Evolutionary conservation across 2,888 invertebrate genomes (phyloP), one percentile per base, ranked within the genome.

Genomic region (Cephus spinipes): DNA sequence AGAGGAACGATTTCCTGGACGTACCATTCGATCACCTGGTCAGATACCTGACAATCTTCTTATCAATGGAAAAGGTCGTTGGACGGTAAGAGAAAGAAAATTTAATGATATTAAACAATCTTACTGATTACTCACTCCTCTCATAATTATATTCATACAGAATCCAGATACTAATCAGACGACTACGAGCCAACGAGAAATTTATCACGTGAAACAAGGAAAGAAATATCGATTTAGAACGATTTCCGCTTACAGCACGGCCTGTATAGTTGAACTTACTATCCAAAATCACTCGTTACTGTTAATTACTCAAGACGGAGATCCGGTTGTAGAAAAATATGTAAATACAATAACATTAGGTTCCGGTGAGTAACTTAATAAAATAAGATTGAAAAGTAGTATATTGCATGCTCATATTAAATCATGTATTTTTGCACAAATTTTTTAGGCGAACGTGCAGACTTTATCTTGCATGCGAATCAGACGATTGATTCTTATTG

Each of bases 381-480:
- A 9, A 9, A 0, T 11, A 34, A 34, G 34, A 1, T 34, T 76
- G 77, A 31, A 73, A 35, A 35, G 2, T 35, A 35, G 11, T 35
- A 35, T 35, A 2, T 11, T 35, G 11, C 34, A 1, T 34, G 34
- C 11, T 34, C 34, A 34, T 11, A 34, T 34, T 34, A 11, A 34
- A 35, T 35, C 35, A 12, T 35, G 35, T 35, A 11, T 35, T 23
- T 69, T n/a, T 23, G 12, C 11, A 34, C 34, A 11, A 34, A 34
- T 55, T 77, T 91, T 92, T 83, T 91, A 96, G 96, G 96, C 85
- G 97, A 97, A 93, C 94, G 97, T 87, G 97, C 96, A 93, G 97
- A 97, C 92, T 96, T 97, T 88, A 95, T 97, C 73, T 95, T 97
- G 87, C 94, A 94, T 87, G 97, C 97, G 35, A 94, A 96, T 90